These are phyloP conservation scores for Oreohelix idahoensis DNA, from an alignment of 1,140 invertebrate genomes.

Conservation along the genomic window DNA sequence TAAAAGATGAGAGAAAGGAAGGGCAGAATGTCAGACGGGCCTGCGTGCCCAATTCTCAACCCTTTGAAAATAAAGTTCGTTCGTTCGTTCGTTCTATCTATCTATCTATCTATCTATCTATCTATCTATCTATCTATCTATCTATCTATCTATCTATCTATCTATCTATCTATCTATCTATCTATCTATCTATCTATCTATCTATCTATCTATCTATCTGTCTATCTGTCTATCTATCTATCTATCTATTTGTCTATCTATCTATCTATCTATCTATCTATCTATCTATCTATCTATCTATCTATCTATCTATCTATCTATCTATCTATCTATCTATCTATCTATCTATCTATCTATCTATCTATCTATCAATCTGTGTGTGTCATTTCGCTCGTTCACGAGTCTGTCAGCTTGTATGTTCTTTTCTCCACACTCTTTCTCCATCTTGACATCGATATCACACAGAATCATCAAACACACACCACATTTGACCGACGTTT, in stretches of 20 bases:
- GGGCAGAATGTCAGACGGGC: too few species aligned
- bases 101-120: constrained; percentile 9
- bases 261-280: not conserved
- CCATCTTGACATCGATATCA: too few species aligned
- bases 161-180: not conserved
- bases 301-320: not conserved
- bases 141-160: not conserved
- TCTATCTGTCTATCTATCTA: not conserved
- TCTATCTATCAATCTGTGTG: not conserved
- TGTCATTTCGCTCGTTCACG: too few species aligned
- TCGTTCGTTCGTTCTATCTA: too few species aligned
- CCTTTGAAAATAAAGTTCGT: too few species aligned
- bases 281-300: not conserved
- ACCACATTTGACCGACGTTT: too few species aligned
- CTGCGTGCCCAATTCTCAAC: too few species aligned
- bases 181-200: not conserved
- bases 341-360: not conserved
- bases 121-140: not conserved
- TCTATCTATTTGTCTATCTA: not conserved
- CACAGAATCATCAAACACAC: too few species aligned
- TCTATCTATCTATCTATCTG: not conserved
- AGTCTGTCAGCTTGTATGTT: too few species aligned
- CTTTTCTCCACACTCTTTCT: not conserved
- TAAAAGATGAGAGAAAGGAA: too few species aligned
- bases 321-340: not conserved